A percentile compares a stretch with the other conserved stretches of the same genome.
Conservation (phyloP, 2,888 invertebrate genomes). For the Chloroclysta siterata region DNA sequence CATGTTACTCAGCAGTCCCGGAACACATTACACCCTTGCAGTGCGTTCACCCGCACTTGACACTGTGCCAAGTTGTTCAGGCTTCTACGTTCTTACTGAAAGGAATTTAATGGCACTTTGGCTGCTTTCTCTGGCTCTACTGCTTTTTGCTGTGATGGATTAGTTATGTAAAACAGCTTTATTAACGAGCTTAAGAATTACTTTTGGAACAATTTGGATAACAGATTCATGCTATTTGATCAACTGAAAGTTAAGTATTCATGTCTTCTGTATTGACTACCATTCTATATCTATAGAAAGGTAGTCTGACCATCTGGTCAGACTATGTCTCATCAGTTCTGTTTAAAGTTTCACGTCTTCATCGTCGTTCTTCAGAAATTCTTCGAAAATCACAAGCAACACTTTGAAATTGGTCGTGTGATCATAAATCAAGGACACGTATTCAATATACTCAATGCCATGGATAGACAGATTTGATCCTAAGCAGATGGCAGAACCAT, state of each 20-base stretch:
- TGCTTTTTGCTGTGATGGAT: slow-evolving; percentile 3
- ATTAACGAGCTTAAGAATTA: neutral
- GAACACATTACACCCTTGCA: slow-evolving; percentile 33
- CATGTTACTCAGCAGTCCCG: slow-evolving; percentile 3
- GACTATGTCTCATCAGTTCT: too few relatives aligned
- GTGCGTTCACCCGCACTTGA: slow-evolving; percentile 43
- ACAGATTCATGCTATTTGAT: neutral
- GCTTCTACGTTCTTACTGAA: slow-evolving; percentile 14
- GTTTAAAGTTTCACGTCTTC: neutral
- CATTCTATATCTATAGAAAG: too few relatives aligned
- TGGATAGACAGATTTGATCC: slow-evolving; percentile 7
- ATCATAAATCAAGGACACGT: neutral
- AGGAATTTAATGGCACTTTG: slow-evolving; percentile 16
- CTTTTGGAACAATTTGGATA: neutral
- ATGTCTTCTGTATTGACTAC: too few relatives aligned
- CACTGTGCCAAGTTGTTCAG: slow-evolving; percentile 31
- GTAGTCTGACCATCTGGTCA: too few relatives aligned
- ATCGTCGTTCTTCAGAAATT: too few relatives aligned
- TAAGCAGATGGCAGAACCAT: slow-evolving; percentile 10
- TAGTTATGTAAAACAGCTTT: slow-evolving; percentile 1
- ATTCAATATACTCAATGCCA: too few relatives aligned
- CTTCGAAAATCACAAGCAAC: too few relatives aligned
- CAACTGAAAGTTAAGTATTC: too few relatives aligned
- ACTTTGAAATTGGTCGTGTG: neutral
- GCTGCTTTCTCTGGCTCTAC: neutral